Base-by-base conservation (phyloP, 1,140 invertebrate species). In the Antheraea mylitta region DNA sequence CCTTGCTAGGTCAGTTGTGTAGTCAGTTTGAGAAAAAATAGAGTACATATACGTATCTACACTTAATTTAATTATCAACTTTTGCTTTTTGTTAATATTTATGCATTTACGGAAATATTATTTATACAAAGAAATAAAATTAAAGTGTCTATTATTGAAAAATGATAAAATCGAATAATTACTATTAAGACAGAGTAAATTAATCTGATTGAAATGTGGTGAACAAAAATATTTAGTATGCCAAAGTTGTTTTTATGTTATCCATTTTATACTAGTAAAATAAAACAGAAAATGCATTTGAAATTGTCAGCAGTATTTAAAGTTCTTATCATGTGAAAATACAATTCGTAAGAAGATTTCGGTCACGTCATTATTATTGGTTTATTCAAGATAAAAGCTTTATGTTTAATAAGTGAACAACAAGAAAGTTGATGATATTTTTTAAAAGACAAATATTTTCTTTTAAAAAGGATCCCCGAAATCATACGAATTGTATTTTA, bases 91-190 rank as follows among this genome's bases (percentile, higher is more conserved):
- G 18, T 36, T 10, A 22, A 61, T 18, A 61, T 16, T 61, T 9
- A 22, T 22, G 19, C 18, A 61, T 61, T 61, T 61, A 61, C 59
- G 11, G 59, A 61, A 61, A 18, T n/a, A 16, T n/a, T n/a, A n/a
- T 42, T 42, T 8, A 42, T 42, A 42, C 11, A 42, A 42, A 42
- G 3, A 42, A 42, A 42, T 42, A 9, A 42, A 42, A 42, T 9
- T 42, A 7, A 42, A 42, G 38, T 42, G 11, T 8, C 0, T 42
- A 42, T 42, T 30, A 30, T 30, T 42, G 38, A 0, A 9, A 42
- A 42, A 19, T 36, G 22, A 61, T 61, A 36, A 61, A 61, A 19
- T 61, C 19, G 9, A 22, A 61, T 61, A 61, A 13, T 19, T 61
- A 61, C 10, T 59, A n/a, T 18, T 18, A 59, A 18, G n/a, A 22